phyloP scores from a whole-genome alignment of 1,140 invertebrate genomes.

The Drosophila persimilis region DNA sequence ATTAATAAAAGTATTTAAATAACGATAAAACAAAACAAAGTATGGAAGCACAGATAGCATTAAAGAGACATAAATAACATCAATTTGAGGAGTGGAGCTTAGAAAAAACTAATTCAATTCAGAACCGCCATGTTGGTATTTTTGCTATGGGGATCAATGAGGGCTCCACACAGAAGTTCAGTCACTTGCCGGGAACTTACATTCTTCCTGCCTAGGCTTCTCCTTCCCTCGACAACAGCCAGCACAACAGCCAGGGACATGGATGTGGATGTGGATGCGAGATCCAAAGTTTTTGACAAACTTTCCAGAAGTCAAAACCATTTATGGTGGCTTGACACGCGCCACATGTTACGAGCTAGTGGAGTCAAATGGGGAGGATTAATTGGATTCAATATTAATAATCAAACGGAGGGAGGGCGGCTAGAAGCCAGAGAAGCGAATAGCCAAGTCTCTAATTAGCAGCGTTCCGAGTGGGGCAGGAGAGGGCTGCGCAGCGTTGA shows the following conservation, averaged over 20 bases:
- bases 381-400: constrained; percentile 61
- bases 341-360: constrained; percentile 32
- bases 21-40: too few relatives aligned
- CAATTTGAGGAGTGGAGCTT: too few relatives aligned
- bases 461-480: not conserved
- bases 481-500: constrained; percentile 16
- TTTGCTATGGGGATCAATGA: too few relatives aligned
- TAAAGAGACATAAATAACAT: too few relatives aligned
- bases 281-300: constrained; percentile 42
- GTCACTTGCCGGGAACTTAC: not conserved
- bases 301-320: constrained; percentile 49
- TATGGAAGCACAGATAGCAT: too few relatives aligned
- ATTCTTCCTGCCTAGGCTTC: too few relatives aligned
- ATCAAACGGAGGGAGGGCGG: not conserved
- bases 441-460: constrained; percentile 29
- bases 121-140: too few relatives aligned
- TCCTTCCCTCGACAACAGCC: too few relatives aligned
- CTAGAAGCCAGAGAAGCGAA: not conserved
- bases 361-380: constrained; percentile 43
- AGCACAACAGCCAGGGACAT: not conserved
- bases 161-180: too few relatives aligned
- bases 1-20: too few relatives aligned
- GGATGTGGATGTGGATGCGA: not conserved
- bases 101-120: too few relatives aligned
- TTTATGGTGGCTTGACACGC: constrained; percentile 55